Conservation (phyloP, 2,888 invertebrate genomes). For the Drosophila rellima region DNA sequence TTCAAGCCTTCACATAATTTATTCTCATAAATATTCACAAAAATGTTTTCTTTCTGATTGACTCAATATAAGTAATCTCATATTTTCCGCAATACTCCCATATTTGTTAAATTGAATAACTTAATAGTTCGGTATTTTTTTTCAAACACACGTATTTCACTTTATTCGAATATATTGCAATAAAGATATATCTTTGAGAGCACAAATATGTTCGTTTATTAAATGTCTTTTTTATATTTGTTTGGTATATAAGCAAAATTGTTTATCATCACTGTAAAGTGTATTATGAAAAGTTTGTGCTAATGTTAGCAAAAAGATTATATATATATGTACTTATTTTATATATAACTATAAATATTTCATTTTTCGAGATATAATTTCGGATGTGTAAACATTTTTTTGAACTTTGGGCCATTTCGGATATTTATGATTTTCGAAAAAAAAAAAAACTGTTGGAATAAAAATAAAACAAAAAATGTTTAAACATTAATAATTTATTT, state of each 20-base stretch:
- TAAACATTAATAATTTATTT: slow-evolving; percentile 49
- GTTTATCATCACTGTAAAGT: slow-evolving; percentile 55
- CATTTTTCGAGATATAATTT: slow-evolving; percentile 42
- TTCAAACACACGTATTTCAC: slow-evolving; percentile 30
- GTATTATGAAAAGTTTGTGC: slow-evolving; percentile 65
- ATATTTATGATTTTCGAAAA: slow-evolving; percentile 14
- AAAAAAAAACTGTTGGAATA: slow-evolving; percentile 5
- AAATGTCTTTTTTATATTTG: slow-evolving; percentile 28
- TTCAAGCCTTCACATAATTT: no score
- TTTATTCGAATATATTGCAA: slow-evolving; percentile 54
- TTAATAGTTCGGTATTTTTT: not conserved
- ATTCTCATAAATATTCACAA: no score
- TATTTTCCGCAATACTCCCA: not conserved
- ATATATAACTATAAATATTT: slow-evolving; percentile 18
- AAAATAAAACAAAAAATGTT: slow-evolving; percentile 32
- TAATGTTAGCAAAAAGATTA: slow-evolving; percentile 34
- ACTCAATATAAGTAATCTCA: not conserved
- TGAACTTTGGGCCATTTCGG: slow-evolving; percentile 71
- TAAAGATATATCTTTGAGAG: slow-evolving; percentile 31
- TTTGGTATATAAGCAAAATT: slow-evolving; percentile 43
- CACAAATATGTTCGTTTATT: slow-evolving; percentile 23
- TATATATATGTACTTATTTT: slow-evolving; percentile 22
- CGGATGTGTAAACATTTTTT: slow-evolving; percentile 58
- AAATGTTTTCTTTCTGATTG: not conserved
- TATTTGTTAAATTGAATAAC: not conserved